These are phyloP conservation scores for Diprion similis DNA, from an alignment of 1,140 invertebrate species.

Conservation along the genomic window DNA sequence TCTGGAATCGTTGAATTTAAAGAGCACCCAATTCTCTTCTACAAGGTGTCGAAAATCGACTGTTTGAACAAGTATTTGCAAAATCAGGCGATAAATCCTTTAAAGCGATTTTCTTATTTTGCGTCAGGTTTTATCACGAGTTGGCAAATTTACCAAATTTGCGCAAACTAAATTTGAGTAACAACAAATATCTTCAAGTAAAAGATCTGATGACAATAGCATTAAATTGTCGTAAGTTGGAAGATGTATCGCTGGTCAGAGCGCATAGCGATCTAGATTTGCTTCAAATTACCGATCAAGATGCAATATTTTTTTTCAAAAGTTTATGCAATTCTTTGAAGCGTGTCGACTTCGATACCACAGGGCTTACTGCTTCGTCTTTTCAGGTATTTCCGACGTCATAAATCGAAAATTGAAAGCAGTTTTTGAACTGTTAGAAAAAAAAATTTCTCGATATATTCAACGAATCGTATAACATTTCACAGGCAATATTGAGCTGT, in stretches of 20 bases:
- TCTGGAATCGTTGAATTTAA: conserved; percentile 7
- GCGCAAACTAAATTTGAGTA: not conserved
- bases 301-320: conserved; percentile 5
- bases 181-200: not conserved
- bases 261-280: not conserved
- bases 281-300: conserved; percentile 11
- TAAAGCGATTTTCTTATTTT: not conserved
- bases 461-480: not conserved
- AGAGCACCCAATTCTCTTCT: conserved; percentile 6
- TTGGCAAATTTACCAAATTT: not conserved
- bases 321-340: not conserved
- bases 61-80: not conserved
- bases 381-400: not conserved
- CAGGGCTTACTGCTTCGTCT: not conserved
- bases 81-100: not conserved
- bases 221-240: not conserved
- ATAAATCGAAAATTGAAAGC: not conserved
- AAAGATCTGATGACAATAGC: conserved; percentile 8
- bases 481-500: conserved; percentile 10
- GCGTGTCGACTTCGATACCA: conserved; percentile 9
- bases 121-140: conserved; percentile 3
- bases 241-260: not conserved
- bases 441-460: not conserved
- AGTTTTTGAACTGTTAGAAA: not conserved
- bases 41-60: not conserved